phyloP scores from a whole-genome alignment of 2,888 invertebrate genomes.

The Epirrita christyi region DNA sequence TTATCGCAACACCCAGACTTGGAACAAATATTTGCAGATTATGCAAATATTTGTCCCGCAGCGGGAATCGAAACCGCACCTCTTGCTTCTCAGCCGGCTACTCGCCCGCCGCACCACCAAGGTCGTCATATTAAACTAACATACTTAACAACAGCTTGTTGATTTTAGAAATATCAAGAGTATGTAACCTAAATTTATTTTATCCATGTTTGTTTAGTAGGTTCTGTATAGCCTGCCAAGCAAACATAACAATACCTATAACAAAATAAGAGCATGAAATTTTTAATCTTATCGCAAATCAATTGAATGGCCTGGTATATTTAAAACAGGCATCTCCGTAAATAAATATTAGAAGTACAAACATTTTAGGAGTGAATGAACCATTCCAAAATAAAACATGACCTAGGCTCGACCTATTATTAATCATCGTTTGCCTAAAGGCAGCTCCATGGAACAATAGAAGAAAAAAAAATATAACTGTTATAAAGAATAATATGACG shows the following conservation, averaged over 20 bases:
- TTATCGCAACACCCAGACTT: too few species aligned
- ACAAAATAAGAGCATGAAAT: neutral
- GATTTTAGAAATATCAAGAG: too few species aligned
- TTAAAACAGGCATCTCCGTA: neutral
- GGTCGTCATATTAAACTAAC: too few species aligned
- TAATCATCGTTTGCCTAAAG: neutral
- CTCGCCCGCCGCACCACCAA: too few species aligned
- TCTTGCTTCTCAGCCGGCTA: too few species aligned
- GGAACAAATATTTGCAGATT: too few species aligned
- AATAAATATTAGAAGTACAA: neutral
- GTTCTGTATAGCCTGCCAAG: neutral
- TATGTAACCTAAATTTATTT: too few species aligned
- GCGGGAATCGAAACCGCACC: too few species aligned
- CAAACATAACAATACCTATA: too few species aligned
- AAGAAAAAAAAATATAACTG: neutral
- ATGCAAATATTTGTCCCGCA: too few species aligned
- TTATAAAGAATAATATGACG: neutral
- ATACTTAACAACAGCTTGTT: too few species aligned
- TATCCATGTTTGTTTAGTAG: neutral
- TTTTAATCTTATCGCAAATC: constrained; percentile 2
- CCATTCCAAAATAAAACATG: constrained; percentile 12
- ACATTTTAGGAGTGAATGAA: constrained; percentile 13
- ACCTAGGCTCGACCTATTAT: constrained; percentile 8
- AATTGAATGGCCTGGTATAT: neutral
- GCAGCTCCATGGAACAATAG: neutral